Evolutionary conservation across 2,888 invertebrate species (phyloP), one percentile per base, ranked within the genome.

Genomic region (Trypoxylon attenuatum): DNA sequence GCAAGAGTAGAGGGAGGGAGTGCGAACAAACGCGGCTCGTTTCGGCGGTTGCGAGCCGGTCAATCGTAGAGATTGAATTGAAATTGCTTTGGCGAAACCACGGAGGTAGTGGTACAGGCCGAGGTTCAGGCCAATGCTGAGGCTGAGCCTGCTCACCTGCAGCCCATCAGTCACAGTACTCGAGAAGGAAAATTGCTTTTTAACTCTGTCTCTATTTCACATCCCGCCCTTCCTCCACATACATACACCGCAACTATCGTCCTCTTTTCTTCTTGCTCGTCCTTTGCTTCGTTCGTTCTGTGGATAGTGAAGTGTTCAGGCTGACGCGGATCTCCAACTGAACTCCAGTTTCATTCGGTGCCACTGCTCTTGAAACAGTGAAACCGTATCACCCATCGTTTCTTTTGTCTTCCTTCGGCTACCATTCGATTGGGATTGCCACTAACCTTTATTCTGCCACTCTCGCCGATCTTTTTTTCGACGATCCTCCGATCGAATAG

Each of bases 61-160:
- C 70, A 57, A 65, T 71, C 65, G 63, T 59, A 55, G 67, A 69
- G 72, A 77, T 79, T 73, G 67, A 78, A 78, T 76, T 47, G 72
- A 64, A 81, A 79, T 80, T 78, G 77, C 70, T 72, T 69, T 45
- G 53, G 56, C 69, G 69, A 57, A 45, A 27, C 27, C 4, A 2
- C 27, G 8, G 4, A 1, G 8, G 27, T 27, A 6, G 27, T 27
- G 8, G 6, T 13, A 0, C 45, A 59, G 50, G 53, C 47, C 45
- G 49, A 53, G 45, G 54, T 54, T 38, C 59, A 62, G 49, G 63
- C 56, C 50, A 46, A 58, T 39, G 53, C 49, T 27, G 23, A 39
- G 13, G 10, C n/a, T 53, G 43, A 52, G 38, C 55, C 42, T 55
- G 57, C 62, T 64, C 67, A 61, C 64, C 68, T 60, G 52, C 49